Evolutionary conservation across 92 coral and sea anemone species (phyloP).

Genomic region (Anthopleura xanthogrammica): DNA sequence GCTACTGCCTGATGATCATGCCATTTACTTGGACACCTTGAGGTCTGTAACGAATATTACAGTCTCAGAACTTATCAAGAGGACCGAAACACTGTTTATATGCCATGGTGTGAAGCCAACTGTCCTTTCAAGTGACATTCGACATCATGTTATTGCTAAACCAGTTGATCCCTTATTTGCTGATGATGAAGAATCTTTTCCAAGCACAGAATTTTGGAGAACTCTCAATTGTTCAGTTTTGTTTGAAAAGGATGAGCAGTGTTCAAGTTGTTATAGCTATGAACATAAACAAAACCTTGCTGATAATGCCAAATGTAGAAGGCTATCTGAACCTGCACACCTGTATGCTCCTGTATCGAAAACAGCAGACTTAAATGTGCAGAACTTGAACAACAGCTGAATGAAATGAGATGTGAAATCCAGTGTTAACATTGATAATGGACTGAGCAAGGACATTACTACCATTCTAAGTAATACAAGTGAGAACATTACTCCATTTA

Average conservation of each 20-base stretch:
- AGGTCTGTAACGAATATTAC: constrained; percentile 46
- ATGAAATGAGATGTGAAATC: constrained; percentile 58
- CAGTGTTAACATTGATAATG: constrained; percentile 39
- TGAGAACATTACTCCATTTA: constrained; percentile 33
- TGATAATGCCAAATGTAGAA: constrained; percentile 31
- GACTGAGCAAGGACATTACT: constrained; percentile 45
- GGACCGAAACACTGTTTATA: constrained; percentile 8
- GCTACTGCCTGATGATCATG: constrained; percentile 56
- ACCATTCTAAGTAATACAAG: constrained; percentile 35
- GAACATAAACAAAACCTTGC: constrained; percentile 32
- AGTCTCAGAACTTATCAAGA: constrained; percentile 43
- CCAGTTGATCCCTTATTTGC: constrained; percentile 32
- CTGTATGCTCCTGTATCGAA: constrained; percentile 39
- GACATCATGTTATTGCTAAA: constrained; percentile 58
- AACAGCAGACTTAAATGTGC: constrained; percentile 61
- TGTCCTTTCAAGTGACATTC: constrained; percentile 26
- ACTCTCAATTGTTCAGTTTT: constrained; percentile 32
- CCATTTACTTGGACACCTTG: constrained; percentile 28
- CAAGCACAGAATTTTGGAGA: constrained; percentile 45
- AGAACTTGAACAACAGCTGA: constrained; percentile 45
- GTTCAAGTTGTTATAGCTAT: constrained; percentile 39
- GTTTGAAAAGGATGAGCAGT: constrained; percentile 30
- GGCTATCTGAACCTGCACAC: constrained; percentile 52
- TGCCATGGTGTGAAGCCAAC: constrained; percentile 50
- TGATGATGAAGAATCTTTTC: constrained; percentile 37